Evolutionary conservation across 2,113 vertebrate genomes (phyloP), one percentile per base, ranked within the genome.

Genomic region (Sylvietta virens): DNA sequence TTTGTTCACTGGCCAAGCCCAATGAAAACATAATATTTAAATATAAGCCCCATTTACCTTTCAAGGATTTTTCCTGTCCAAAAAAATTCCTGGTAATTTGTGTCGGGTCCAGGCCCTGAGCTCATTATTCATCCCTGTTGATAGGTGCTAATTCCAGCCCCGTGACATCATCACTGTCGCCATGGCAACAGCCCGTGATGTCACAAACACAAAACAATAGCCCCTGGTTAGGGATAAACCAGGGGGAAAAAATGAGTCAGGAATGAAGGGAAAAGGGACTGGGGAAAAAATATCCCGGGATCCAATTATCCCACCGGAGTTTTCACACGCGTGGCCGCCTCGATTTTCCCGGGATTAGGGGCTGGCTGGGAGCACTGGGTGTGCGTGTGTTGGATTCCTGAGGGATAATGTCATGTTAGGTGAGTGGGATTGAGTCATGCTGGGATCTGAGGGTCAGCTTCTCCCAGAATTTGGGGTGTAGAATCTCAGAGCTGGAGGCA

Each of bases 61-160:
- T 97, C 95, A 97, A 97, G 81, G n/a, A 50, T 69, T 81, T 95
- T 97, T 97, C 97, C 97, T 92, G 95, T 95, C 95, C 96, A 97
- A 95, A 94, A 94, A 84, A 67, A 81, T 86, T 94, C 95, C 88
- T 50, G 65, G 94, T 87, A 78, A 95, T 96, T 97, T 95, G 96
- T 79, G 94, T 93, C 95, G 82, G 17, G 57, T 13, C 65, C 66
- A 77, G 76, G 54, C 87, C 83, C 82, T 4, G n/a, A 20, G 5
- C 73, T 90, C 96, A 90, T 97, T 95, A 83, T 94, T 97, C 96
- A 97, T 94, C 61, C 62, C 17, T 21, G 80, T 84, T 91, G 70
- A 77, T 50, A 73, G 91, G 95, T 61, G 92, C 18, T 94, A 95
- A 97, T 96, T 95, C 96, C 93, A 70, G 26, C 50, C 73, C 20